Evolutionary conservation across 2,888 invertebrate genomes (phyloP), one percentile per base, ranked within the genome.

Genomic region (Lasius platythorax): DNA sequence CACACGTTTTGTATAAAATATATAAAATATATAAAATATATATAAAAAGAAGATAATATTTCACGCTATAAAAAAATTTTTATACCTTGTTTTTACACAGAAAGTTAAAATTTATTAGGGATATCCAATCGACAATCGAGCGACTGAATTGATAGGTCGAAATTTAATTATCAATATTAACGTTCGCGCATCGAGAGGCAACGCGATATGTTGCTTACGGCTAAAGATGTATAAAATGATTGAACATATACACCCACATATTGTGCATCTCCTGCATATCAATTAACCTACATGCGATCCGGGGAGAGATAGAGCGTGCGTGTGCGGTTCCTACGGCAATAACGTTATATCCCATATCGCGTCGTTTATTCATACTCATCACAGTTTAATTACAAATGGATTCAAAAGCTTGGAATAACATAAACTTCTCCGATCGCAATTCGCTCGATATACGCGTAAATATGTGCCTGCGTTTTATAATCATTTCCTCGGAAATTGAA

Each of bases 281-380:
- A 67, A 83, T 78, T 79, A 83, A 85, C 83, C 83, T 75, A 85
- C 67, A 85, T 85, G 58, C 68, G 68, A 78, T 66, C 6, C 73
- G 46, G 46, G 37, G 43, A 74, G 58, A 79, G 68, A 83, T 79
- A 79, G 43, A 63, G n/a, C n/a, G 18, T 40, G 75, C 75, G 75
- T 68, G 74, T 73, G 50, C 15, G 70, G 23, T 78, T 63, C 53
- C 78, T 58, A 61, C 53, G 56, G 61, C 61, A 83, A 72, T 78
- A 73, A 63, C 58, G 76, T 64, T 68, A 78, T 61, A 53, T 28
- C 50, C n/a, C 23, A 53, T 61, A 33, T 73, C 79, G 46, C 46
- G 50, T 66, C 53, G 30, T 78, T 78, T 83, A 78, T 68, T 63
- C 50, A 63, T 64, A 37, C 12, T 63, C 61, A 40, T 67, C 56